Base-by-base conservation (phyloP, 2,797 vertebrate species). In the Hylomyscus alleni region DNA sequence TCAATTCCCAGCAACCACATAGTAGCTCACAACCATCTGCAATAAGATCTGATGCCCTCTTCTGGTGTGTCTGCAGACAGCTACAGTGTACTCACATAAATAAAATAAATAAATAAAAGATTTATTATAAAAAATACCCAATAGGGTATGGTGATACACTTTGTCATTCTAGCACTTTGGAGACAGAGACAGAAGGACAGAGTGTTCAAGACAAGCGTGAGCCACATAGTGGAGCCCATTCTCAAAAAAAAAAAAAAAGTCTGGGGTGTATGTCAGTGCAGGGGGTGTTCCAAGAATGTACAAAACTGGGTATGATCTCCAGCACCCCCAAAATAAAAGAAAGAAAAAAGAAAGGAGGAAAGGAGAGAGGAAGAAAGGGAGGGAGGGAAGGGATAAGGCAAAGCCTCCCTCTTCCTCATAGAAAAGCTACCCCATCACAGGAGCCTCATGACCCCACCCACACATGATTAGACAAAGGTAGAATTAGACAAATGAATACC, bases 401-500 rank as follows among this genome's bases (percentile, higher is more conserved):
- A 77, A 81, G 24, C 2, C 37, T 9, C 56, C 22, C n/a, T 44
- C 20, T 54, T 11, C 62, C 44, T 76, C 13, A 44, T 1, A 94
- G 76, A 50, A 44, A 12, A 47, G 12, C 29, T 96, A n/a, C 34
- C 5, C 13, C 52, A 37, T 12, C 10, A 82, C 9, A 8, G 1
- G 13, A 89, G 52, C 34, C 52, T 95, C 91, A 6, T 72, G 29
- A 92, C 31, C 17, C 76, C 40, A 91, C 34, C 73, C 75, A 87
- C 8, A 15, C 24, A 54, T 90, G 19, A 93, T 84, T 78, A 86
- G 31, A 78, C 62, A 60, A 83, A 96, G 14, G 86, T 13, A 90
- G 67, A n/a, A n/a, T n/a, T n/a, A n/a, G n/a, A n/a, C 29, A 88
- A 92, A 60, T 34, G 34, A 98, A 98, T 98, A 99, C 99, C 99